phyloP scores from a whole-genome alignment of 2,797 vertebrate species.

The Rhinogobio ventralis region DNA sequence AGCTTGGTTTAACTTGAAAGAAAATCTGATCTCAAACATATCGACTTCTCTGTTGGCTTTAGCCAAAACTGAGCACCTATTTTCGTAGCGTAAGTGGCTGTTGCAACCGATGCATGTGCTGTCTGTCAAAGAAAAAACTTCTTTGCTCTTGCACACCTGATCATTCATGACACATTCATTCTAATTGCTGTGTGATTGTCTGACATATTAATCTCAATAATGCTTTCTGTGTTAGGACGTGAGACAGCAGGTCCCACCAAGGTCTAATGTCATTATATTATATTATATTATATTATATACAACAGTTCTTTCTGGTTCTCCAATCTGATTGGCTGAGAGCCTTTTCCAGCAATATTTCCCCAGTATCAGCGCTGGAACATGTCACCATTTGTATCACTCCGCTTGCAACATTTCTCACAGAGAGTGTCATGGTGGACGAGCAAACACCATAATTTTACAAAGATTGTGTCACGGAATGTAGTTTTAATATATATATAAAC shows the following conservation, averaged over 20 bases:
- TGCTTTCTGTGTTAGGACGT: not conserved
- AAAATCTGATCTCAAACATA: conserved; percentile 66
- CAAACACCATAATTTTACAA: too few species aligned
- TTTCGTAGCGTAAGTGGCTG: conserved; percentile 65
- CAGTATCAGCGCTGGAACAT: too few species aligned
- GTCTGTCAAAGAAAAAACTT: conserved; percentile 66
- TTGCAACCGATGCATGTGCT: conserved; percentile 57
- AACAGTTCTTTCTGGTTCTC: too few species aligned
- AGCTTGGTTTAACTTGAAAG: conserved; percentile 66
- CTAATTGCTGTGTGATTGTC: conserved; percentile 68
- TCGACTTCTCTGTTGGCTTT: conserved; percentile 62
- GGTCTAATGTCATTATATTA: not conserved
- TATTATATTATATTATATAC: not conserved
- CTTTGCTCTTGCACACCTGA: conserved; percentile 61
- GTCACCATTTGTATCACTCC: too few species aligned
- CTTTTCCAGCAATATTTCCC: too few species aligned
- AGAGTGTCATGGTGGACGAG: too few species aligned
- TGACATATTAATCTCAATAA: conserved; percentile 54
- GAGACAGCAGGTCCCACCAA: not conserved
- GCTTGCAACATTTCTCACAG: too few species aligned
- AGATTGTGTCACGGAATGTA: too few species aligned
- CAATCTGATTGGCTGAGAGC: too few species aligned
- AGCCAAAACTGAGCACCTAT: conserved; percentile 57
- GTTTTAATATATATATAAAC: too few species aligned
- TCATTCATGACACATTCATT: conserved; percentile 62